phyloP scores from a whole-genome alignment of 2,888 invertebrate genomes.

The Halictus quadricinctus region DNA sequence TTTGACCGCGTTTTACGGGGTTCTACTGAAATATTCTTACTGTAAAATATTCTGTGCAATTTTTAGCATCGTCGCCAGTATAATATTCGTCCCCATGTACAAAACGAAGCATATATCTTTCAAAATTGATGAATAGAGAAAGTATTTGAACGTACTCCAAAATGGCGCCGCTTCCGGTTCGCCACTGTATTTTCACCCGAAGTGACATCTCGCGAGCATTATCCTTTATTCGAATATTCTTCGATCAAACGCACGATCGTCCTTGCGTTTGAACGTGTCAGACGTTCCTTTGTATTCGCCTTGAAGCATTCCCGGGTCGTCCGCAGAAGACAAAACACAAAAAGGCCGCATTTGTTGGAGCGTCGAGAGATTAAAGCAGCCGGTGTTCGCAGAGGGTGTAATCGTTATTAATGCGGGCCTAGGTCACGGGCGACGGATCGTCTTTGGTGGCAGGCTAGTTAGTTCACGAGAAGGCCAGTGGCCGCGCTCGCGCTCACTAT shows the following conservation, averaged over 20 bases:
- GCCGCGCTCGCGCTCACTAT: conserved; percentile 85
- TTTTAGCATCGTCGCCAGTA: background rate
- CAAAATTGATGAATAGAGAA: background rate
- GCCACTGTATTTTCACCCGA: no score
- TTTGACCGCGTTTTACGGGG: no score
- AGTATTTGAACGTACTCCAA: background rate
- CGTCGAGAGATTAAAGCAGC: conserved; percentile 38
- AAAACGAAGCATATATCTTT: background rate
- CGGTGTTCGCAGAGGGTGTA: conserved; percentile 61
- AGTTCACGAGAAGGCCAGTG: conserved; percentile 84
- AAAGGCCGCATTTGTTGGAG: background rate
- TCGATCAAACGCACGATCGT: background rate
- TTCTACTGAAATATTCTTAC: background rate
- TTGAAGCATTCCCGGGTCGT: background rate
- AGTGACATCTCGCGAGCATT: background rate
- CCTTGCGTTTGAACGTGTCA: background rate
- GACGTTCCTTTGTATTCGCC: background rate
- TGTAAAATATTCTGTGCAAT: background rate
- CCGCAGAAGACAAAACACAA: background rate
- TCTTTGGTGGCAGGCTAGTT: conserved; percentile 80
- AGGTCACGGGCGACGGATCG: conserved; percentile 84
- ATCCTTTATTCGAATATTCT: conserved; percentile 5
- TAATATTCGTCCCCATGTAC: no score
- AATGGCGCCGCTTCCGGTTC: background rate
- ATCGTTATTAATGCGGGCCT: conserved; percentile 82